Conservation (phyloP, 1,140 invertebrate species). For the Ceratosolen solmsi region DNA sequence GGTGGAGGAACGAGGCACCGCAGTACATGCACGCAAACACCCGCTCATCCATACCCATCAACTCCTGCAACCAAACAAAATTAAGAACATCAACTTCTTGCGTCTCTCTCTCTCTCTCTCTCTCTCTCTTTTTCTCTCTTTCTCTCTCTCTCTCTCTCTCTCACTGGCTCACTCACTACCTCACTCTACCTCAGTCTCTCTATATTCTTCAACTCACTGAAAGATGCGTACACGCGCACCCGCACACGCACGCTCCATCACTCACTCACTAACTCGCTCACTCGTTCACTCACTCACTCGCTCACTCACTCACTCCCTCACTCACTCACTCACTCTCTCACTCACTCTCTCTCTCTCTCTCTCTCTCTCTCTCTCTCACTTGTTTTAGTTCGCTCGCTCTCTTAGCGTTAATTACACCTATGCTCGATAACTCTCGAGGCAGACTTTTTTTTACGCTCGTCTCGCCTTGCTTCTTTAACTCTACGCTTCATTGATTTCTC, state of each 20-base stretch:
- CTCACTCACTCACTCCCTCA: constrained; percentile 48
- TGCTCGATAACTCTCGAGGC: too few species aligned
- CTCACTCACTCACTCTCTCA: constrained; percentile 47
- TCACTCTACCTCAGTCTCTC: too few species aligned
- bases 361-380: neutral
- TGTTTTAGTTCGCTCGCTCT: too few species aligned
- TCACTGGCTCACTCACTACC: neutral
- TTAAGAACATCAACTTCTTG: constrained; percentile 92
- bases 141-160: constrained; percentile 27
- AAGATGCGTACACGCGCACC: too few species aligned
- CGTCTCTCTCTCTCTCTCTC: constrained; percentile 53
- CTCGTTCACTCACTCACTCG: constrained; percentile 34
- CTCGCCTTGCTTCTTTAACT: constrained; percentile 18
- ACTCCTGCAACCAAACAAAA: constrained; percentile 92
- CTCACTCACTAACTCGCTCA: neutral
- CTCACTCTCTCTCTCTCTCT: neutral
- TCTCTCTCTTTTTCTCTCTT: constrained; percentile 46
- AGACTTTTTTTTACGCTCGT: too few species aligned
- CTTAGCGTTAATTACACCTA: neutral
- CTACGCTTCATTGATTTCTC: constrained; percentile 46
- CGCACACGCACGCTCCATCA: neutral
- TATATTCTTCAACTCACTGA: too few species aligned
- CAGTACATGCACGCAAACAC: constrained; percentile 89
- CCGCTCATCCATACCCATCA: constrained; percentile 83
- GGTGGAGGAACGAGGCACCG: constrained; percentile 87